Evolutionary conservation across 2,797 vertebrate genomes (phyloP), one percentile per base, ranked within the genome.

Genomic region (Malacoraja senta): DNA sequence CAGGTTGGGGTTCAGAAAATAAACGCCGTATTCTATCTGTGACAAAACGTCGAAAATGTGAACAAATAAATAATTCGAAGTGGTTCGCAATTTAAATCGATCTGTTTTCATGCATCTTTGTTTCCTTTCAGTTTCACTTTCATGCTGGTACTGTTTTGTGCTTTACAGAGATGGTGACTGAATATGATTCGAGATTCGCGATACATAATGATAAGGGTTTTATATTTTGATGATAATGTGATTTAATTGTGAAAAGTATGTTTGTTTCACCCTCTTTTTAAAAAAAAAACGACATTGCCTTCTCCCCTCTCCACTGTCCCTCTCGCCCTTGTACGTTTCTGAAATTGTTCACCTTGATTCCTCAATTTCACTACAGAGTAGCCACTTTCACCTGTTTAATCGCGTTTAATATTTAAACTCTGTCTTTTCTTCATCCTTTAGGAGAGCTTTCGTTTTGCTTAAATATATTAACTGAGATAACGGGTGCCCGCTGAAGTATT

Each of bases 61-160:
- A 74, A 24, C 17, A 32, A 9, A 21, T 53, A 53, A 35, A 24
- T n/a, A 32, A 8, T 17, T 65, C 61, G n/a, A 35, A 61, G 3
- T 77, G 35, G 77, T 35, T 32, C 15, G 24, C n/a, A 35, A 68
- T 88, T 68, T 88, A 35, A 35, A 68, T 86, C n/a, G 61, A 8
- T 21, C 19, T 21, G 63, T 68, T 88, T 88, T 68, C 84, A 38
- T 35, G 15, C 9, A 9, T 29, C 3, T 24, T 88, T 88, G 32
- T 68, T 68, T 68, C n/a, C 61, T 68, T 88, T 88, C 61, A 32
- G n/a, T 88, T 88, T 88, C 63, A 88, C 84, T 68, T 88, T 88
- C 84, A 2, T 21, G n/a, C 8, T 88, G 15, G n/a, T 21, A 17
- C 65, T 0, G 12, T 32, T 68, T n/a, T 8, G 0, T 7, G 17